Evolutionary conservation across 1,140 invertebrate species (phyloP).

Genomic region (Tetramorium simillimum): DNA sequence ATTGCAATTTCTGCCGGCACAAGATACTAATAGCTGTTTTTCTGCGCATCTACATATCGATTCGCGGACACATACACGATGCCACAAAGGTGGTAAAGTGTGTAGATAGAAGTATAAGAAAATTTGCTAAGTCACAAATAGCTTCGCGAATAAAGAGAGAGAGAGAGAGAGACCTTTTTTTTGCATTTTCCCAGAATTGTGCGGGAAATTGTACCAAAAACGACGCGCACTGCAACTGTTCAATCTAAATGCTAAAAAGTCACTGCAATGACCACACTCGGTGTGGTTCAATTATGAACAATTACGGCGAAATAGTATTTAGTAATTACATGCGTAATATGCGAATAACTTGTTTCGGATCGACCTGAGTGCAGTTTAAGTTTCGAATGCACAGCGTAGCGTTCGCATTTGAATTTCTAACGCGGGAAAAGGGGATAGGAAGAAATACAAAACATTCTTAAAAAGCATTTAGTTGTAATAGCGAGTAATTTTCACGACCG

Average conservation of each 20-base stretch:
- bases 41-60: constrained; percentile 14
- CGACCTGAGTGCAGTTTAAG: constrained; percentile 6
- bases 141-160: neutral
- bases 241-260: constrained; percentile 45
- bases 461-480: neutral
- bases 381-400: neutral
- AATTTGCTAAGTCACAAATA: neutral
- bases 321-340: constrained; percentile 56
- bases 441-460: neutral
- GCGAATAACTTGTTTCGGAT: constrained; percentile 66
- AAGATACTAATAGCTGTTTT: constrained; percentile 30
- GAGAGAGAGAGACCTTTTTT: neutral
- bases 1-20: constrained; percentile 30
- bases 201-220: constrained; percentile 22
- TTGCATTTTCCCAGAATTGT: constrained; percentile 6
- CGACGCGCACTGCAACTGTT: neutral
- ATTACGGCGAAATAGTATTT: constrained; percentile 57
- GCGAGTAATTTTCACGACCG: constrained; percentile 18
- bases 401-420: constrained; percentile 49
- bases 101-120: constrained; percentile 1
- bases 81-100: neutral
- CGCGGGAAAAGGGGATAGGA: too few relatives aligned
- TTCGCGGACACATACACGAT: neutral
- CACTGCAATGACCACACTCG: neutral
- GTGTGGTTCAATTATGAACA: constrained; percentile 50